A percentile compares a stretch with the other conserved stretches of the same genome.
phyloP scores from a whole-genome alignment of 2,797 vertebrate genomes.

The Hephaestus fuliginosus region DNA sequence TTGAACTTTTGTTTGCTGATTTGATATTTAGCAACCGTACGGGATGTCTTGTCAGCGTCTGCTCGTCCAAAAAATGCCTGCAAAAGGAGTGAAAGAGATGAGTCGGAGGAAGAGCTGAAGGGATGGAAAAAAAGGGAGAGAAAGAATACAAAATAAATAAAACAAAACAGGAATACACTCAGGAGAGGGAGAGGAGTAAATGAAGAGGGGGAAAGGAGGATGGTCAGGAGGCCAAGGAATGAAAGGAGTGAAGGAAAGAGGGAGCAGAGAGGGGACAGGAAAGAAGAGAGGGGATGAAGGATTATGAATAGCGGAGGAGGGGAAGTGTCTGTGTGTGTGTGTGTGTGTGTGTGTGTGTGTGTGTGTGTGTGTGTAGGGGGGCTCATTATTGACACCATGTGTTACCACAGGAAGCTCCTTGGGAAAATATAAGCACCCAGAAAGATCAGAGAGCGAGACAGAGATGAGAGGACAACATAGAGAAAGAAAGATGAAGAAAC shows the following conservation, averaged over 20 bases:
- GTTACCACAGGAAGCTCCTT: slow-evolving; percentile 81
- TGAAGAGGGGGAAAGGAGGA: background rate
- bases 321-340: slow-evolving; percentile 26
- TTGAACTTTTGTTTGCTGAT: background rate
- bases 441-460: slow-evolving; percentile 72
- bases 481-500: slow-evolving; percentile 49
- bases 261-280: slow-evolving; percentile 10
- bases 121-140: background rate
- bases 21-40: background rate
- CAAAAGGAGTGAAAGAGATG: background rate
- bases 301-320: slow-evolving; percentile 66
- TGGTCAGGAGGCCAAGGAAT: slow-evolving; percentile 40
- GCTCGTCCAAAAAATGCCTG: background rate
- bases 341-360: slow-evolving; percentile 35
- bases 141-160: background rate
- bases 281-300: slow-evolving; percentile 49
- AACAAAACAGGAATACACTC: background rate
- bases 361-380: slow-evolving; percentile 42
- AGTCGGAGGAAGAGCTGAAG: background rate
- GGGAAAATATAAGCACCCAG: slow-evolving; percentile 74
- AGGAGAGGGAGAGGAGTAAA: background rate
- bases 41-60: background rate
- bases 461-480: slow-evolving; percentile 45
- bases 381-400: slow-evolving; percentile 83
- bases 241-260: slow-evolving; percentile 43